A percentile compares a stretch with the other conserved stretches of the same genome.
Conservation (phyloP, 1,140 invertebrate species). For the Calephelis nemesis region DNA sequence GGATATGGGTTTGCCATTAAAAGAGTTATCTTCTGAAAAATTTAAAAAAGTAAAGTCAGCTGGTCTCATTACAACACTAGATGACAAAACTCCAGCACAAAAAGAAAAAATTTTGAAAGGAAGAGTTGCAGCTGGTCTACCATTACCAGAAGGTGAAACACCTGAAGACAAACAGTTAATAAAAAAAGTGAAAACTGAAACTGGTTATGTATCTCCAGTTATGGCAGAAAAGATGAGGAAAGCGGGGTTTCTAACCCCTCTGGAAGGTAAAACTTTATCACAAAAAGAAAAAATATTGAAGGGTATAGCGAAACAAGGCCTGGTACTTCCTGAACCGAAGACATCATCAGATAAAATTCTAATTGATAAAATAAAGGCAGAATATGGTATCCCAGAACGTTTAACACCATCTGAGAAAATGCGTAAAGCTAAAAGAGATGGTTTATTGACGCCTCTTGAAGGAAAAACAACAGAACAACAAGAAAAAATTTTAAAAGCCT, state of each 20-base stretch:
- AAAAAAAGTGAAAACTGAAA: conserved; percentile 33
- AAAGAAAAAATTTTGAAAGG: conserved; percentile 45
- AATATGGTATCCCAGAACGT: background rate
- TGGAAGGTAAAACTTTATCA: conserved; percentile 17
- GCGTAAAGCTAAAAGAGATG: conserved; percentile 21
- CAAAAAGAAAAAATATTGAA: conserved; percentile 17
- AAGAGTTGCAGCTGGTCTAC: conserved; percentile 29
- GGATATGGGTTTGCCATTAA: conserved; percentile 34
- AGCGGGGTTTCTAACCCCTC: conserved; percentile 17
- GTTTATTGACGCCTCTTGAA: conserved; percentile 25
- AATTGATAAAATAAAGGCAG: conserved; percentile 5
- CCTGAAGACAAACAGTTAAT: conserved; percentile 36
- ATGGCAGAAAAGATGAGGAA: conserved; percentile 18
- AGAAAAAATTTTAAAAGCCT: conserved; percentile 24
- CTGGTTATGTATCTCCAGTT: conserved; percentile 5
- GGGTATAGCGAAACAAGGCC: background rate
- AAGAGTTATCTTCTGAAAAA: conserved; percentile 34
- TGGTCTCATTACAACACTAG: conserved; percentile 8
- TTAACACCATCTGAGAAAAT: conserved; percentile 7
- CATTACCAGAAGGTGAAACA: conserved; percentile 41
- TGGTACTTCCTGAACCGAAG: conserved; percentile 6
- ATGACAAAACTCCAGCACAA: conserved; percentile 26
- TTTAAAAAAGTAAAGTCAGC: conserved; percentile 19
- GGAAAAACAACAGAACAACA: conserved; percentile 25
- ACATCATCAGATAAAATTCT: conserved; percentile 24